Percentiles rank a stretch among this genome's conserved stretches.
Evolutionary conservation across 2,113 vertebrate genomes (phyloP).

Genomic region (Dicaeum eximium): DNA sequence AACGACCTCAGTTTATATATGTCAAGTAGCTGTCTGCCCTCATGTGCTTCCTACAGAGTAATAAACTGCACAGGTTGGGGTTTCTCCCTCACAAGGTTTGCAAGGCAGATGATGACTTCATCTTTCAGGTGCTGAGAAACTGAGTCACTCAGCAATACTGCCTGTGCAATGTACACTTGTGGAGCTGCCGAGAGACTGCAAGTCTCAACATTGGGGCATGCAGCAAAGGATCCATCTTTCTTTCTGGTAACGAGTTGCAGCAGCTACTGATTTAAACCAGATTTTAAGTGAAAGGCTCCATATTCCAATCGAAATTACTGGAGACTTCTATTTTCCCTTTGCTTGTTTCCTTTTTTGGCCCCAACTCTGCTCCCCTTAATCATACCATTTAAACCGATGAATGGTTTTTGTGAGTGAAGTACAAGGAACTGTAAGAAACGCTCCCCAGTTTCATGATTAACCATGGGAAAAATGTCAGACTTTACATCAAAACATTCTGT

Average conservation of each 20-base stretch:
- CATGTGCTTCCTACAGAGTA: neutral
- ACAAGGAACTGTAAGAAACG: neutral
- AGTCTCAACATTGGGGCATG: neutral
- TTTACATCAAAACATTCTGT: neutral
- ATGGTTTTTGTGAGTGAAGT: slow-evolving; percentile 30
- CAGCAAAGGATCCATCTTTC: neutral
- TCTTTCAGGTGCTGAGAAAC: neutral
- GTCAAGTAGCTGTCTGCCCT: neutral
- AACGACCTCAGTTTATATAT: neutral
- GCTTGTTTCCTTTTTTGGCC: slow-evolving; percentile 28
- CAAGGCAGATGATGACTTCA: neutral
- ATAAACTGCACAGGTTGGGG: neutral
- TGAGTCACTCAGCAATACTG: neutral
- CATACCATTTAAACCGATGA: neutral
- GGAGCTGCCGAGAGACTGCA: neutral
- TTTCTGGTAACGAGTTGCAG: neutral
- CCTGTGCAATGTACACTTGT: neutral
- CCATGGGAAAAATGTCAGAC: slow-evolving; percentile 32
- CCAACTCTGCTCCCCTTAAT: slow-evolving; percentile 6
- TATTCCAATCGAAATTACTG: neutral
- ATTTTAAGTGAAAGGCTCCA: slow-evolving; percentile 7
- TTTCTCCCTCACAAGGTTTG: neutral
- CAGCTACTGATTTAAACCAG: slow-evolving; percentile 52
- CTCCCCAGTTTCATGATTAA: slow-evolving; percentile 25
- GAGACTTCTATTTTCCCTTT: neutral